A percentile compares a stretch with the other conserved stretches of the same genome.
These are phyloP conservation scores for Conopomorpha cramerella DNA, from an alignment of 1,140 invertebrate genomes.

Conservation along the genomic window DNA sequence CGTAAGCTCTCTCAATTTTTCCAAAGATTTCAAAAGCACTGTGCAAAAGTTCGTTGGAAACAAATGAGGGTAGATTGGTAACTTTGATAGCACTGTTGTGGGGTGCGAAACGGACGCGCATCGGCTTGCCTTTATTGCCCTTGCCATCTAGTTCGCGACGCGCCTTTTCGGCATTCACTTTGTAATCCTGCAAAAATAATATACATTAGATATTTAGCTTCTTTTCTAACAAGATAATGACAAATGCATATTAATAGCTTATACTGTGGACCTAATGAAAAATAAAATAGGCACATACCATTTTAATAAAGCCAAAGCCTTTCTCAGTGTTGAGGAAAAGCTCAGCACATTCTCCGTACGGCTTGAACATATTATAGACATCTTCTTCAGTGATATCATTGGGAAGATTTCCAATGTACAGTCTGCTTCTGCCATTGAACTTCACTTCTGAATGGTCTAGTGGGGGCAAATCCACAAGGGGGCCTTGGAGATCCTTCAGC, in stretches of 20 bases:
- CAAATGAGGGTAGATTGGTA: conserved; percentile 89
- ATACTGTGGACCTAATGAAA: neutral
- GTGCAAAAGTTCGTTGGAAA: conserved; percentile 95
- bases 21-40: conserved; percentile 93
- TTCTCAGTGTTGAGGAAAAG: conserved; percentile 94
- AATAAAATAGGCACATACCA: conserved; percentile 70
- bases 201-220: too few species aligned
- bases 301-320: conserved; percentile 95
- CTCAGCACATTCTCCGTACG: conserved; percentile 88
- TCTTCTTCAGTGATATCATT: conserved; percentile 88
- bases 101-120: conserved; percentile 95
- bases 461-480: conserved; percentile 72
- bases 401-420: conserved; percentile 94
- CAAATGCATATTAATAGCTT: too few species aligned
- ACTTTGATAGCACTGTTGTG: conserved; percentile 91
- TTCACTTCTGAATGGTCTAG: conserved; percentile 78
- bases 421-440: conserved; percentile 86
- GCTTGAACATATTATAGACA: conserved; percentile 79
- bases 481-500: conserved; percentile 69
- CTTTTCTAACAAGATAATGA: conserved; percentile 86
- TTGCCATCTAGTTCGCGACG: conserved; percentile 92
- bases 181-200: conserved; percentile 95
- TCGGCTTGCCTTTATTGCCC: conserved; percentile 79
- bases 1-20: conserved; percentile 92
- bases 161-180: conserved; percentile 94